A percentile compares a stretch with the other conserved stretches of the same genome.
Evolutionary conservation across 1,140 invertebrate genomes (phyloP).

Genomic region (Linepithema humile): DNA sequence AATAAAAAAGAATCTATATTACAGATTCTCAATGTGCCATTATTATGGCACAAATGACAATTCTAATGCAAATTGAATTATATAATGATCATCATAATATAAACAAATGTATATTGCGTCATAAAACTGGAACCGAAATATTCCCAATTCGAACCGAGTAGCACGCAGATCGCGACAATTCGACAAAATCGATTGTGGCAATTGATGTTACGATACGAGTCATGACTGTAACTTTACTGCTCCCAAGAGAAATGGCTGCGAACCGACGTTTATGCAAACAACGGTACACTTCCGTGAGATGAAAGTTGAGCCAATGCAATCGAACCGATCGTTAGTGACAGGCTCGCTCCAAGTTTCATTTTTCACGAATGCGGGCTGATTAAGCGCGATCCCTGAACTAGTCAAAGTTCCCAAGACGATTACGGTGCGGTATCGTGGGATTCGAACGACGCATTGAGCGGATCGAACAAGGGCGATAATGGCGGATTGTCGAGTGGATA

Average conservation of each 20-base stretch:
- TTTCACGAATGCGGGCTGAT: conserved; percentile 26
- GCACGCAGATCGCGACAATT: not conserved
- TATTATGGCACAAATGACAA: not conserved
- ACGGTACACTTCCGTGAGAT: not conserved
- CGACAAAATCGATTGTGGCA: not conserved
- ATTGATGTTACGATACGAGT: conserved; percentile 2
- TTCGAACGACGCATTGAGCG: conserved; percentile 10
- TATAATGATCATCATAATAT: not conserved
- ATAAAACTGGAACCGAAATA: not conserved
- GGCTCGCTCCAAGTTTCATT: conserved; percentile 4
- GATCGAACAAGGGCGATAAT: conserved; percentile 30
- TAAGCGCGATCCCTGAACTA: conserved; percentile 1
- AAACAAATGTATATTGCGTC: not conserved
- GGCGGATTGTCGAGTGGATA: conserved; percentile 36
- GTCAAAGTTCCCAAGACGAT: conserved; percentile 17
- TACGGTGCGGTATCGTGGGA: conserved; percentile 8
- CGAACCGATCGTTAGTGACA: conserved; percentile 18
- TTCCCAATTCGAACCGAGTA: not conserved
- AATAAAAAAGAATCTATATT: not conserved
- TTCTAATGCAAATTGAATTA: not conserved
- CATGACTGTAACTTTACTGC: not conserved
- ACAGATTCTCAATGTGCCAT: not conserved
- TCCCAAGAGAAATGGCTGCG: conserved; percentile 2
- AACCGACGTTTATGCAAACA: conserved; percentile 34
- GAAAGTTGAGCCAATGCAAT: conserved; percentile 33